Evolutionary conservation across 2,888 invertebrate species (phyloP), one percentile per base, ranked within the genome.

Genomic region (Anoncus sp.): DNA sequence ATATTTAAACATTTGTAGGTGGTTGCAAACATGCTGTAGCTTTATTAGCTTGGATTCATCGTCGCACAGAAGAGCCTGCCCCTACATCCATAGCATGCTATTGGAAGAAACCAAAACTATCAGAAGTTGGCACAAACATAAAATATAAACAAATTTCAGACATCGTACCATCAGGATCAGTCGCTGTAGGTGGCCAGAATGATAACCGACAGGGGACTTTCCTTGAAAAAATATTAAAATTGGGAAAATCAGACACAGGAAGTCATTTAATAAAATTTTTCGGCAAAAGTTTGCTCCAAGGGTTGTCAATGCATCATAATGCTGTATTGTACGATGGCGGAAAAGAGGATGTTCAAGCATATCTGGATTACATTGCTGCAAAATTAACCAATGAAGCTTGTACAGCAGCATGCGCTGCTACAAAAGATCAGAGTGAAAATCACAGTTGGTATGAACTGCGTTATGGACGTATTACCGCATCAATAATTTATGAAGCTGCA

Each of bases 1-100:
- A 49, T 55, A 65, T 55, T 1, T 40, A 12, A 51, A 49, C 12
- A 31, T 43, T 62, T 65, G 12, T 35, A 75, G 71, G 65, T 18
- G 72, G 60, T 35, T 72, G 77, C 38, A 77, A 66, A 53, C 72
- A 72, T 72, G 77, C 77, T 18, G 60, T 72, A 27, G 77, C 77
- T 51, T 53, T 77, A 51, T 59, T 72, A 47, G 72, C 66, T 24
- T 77, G 72, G 77, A 35, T 72, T 60, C 27, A 72, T 62, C 16
- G 72, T 47, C 51, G 47, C 20, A 22, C 71, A 38, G 71, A 71
- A 57, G 72, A 72, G n/a, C 65, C 66, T 60, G 55, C 72, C 38
- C 66, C 66, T 31, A 77, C 77, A 40, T 57, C 66, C 10, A 40
- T 60, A 4, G 20, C 71, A 24, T 72, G 77, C 31, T 77, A 77